Evolutionary conservation across 2,113 vertebrate genomes (phyloP).

Genomic region (Poicephalus meyeri): DNA sequence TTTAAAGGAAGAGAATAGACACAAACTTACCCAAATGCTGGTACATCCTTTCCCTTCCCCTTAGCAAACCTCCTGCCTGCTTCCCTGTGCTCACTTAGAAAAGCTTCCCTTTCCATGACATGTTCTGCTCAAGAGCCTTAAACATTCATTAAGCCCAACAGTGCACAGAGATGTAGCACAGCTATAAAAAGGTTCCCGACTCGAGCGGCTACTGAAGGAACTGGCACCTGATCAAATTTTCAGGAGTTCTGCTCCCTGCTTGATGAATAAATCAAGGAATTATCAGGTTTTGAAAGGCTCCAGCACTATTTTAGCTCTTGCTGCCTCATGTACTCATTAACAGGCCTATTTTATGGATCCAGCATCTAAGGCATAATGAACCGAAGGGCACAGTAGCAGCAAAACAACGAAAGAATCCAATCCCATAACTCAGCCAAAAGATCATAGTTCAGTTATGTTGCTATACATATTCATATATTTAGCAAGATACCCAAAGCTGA

Average conservation of each 20-base stretch:
- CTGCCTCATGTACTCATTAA: not conserved
- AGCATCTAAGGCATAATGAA: not conserved
- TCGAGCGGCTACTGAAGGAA: constrained; percentile 37
- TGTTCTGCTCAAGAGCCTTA: constrained; percentile 10
- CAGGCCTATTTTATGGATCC: not conserved
- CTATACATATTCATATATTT: not conserved
- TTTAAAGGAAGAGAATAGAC: not conserved
- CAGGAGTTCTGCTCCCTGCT: constrained; percentile 21
- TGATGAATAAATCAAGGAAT: constrained; percentile 59
- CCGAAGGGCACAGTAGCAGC: not conserved
- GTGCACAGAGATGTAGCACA: constrained; percentile 32
- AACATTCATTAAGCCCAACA: constrained; percentile 53
- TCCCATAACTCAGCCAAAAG: not conserved
- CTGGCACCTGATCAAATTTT: constrained; percentile 66
- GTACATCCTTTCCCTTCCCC: not conserved
- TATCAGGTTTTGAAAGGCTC: not conserved
- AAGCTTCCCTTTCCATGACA: not conserved
- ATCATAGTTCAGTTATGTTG: not conserved
- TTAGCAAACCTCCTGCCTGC: not conserved
- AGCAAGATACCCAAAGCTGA: not conserved
- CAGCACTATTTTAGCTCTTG: not conserved
- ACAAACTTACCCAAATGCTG: not conserved
- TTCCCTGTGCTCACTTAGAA: not conserved
- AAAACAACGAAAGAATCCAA: not conserved
- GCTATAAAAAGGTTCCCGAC: constrained; percentile 55